These are phyloP conservation scores for Varanus salvator DNA, from an alignment of 2,113 vertebrate species.

Conservation along the genomic window DNA sequence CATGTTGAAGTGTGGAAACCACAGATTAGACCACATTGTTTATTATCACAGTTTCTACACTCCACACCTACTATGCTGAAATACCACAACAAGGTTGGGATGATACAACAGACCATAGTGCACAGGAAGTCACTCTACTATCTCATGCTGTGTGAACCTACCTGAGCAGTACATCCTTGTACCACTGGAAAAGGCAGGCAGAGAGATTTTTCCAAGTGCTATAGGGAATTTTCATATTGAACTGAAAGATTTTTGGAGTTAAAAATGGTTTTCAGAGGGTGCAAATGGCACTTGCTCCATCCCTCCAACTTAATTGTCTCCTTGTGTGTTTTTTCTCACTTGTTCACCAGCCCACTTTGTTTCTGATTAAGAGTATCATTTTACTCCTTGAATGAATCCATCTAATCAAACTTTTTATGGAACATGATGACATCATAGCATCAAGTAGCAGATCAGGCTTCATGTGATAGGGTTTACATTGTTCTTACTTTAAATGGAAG, in stretches of 20 bases:
- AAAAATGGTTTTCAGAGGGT: neutral
- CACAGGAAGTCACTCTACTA: too few species aligned
- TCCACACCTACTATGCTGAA: too few species aligned
- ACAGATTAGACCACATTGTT: too few species aligned
- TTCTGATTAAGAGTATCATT: neutral
- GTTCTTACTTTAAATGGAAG: neutral
- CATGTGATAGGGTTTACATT: neutral
- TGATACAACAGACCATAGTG: too few species aligned
- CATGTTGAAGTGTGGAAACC: too few species aligned
- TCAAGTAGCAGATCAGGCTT: neutral
- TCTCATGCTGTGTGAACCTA: too few species aligned
- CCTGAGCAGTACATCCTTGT: neutral
- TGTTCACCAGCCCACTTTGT: neutral
- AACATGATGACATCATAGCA: neutral
- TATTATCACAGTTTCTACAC: too few species aligned
- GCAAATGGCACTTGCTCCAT: neutral
- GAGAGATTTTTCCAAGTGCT: neutral
- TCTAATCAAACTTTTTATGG: too few species aligned
- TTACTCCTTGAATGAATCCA: neutral
- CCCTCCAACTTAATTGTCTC: too few species aligned
- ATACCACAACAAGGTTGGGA: too few species aligned
- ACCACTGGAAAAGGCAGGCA: neutral
- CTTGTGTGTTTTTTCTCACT: neutral
- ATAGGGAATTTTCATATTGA: neutral
- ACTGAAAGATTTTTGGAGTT: neutral